Evolutionary conservation across 1,140 invertebrate species (phyloP), one percentile per base, ranked within the genome.

Genomic region (Drosophila nebulosa): DNA sequence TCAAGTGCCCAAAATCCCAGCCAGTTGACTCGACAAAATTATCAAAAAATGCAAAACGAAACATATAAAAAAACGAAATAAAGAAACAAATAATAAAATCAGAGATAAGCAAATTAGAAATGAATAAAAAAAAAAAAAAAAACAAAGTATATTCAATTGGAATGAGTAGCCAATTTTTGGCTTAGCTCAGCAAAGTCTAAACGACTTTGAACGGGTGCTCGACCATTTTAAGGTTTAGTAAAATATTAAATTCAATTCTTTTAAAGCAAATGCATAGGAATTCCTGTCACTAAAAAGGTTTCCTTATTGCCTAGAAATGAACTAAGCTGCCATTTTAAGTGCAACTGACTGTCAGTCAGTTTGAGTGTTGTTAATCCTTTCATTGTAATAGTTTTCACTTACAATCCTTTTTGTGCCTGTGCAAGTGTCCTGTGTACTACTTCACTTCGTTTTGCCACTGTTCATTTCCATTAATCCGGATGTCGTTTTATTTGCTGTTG

Each of bases 391-490:
- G 39, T 42, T 42, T 16, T 42, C 7, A 16, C 7, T 42, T 9
- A 46, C 52, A 55, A 55, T 12, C 26, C 24, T 26, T 30, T 30
- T 24, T 51, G 7, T 7, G 18, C 6, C 7, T 12, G 46, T 22
- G 18, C 9, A 10, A 30, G 10, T 9, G 7, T 12, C 26, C 7
- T 9, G 2, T 46, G 39, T 46, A 10, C 39, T 21, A n/a, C n/a
- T 35, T 32, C 16, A 6, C 27, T 59, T 24, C 35, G 24, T 10
- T 39, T 65, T 16, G 51, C 36, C 59, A 84, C 76, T 85, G 79
- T 84, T 60, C 52, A 58, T 64, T 66, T 79, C 27, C 59, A 79
- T 73, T 76, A 79, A 76, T 68, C 75, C 72, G 64, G 71, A 75
- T 71, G 75, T 63, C 51, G 36, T 46, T 5, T 61, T 76, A 66